phyloP scores from a whole-genome alignment of 2,888 invertebrate species.

The Gasteruption jaculator region DNA sequence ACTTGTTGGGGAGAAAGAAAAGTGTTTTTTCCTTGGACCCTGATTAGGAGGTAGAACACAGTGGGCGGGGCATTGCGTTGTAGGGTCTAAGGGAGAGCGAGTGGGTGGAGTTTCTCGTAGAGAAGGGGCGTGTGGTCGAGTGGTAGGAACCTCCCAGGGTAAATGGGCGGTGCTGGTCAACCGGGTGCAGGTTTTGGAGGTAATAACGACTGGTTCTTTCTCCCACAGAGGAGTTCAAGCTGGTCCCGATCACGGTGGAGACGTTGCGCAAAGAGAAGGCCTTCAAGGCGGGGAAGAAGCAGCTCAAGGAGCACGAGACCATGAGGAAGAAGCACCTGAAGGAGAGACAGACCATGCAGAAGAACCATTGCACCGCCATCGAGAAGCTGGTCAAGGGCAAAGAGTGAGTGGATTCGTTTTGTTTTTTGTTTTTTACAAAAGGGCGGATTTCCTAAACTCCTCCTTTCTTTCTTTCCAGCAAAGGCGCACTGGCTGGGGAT shows the following conservation, averaged over 20 bases:
- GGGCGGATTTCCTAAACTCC: neutral
- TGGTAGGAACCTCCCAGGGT: too few species aligned
- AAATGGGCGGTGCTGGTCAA: too few species aligned
- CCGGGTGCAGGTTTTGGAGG: neutral
- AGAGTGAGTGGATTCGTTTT: slow-evolving; percentile 49
- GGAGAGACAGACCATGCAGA: slow-evolving; percentile 60
- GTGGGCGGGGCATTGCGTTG: too few species aligned
- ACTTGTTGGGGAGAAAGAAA: too few species aligned
- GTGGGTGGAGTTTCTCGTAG: too few species aligned
- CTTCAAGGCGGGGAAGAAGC: slow-evolving; percentile 55
- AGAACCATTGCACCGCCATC: slow-evolving; percentile 56
- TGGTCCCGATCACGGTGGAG: slow-evolving; percentile 54
- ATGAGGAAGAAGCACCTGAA: slow-evolving; percentile 61
- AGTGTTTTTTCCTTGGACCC: too few species aligned
- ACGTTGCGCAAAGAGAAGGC: slow-evolving; percentile 55
- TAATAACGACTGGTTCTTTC: neutral
- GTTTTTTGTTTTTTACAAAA: neutral
- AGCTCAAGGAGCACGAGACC: slow-evolving; percentile 60
- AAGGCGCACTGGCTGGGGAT: slow-evolving; percentile 45
- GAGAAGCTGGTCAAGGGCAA: slow-evolving; percentile 60
- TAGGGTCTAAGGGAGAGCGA: too few species aligned
- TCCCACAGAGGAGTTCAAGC: slow-evolving; percentile 38
- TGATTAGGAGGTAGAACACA: too few species aligned
- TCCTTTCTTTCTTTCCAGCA: slow-evolving; percentile 32
- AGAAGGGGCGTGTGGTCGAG: too few species aligned